These are phyloP conservation scores for Passerculus sandwichensis DNA, from an alignment of 2,797 vertebrate genomes.

Conservation along the genomic window DNA sequence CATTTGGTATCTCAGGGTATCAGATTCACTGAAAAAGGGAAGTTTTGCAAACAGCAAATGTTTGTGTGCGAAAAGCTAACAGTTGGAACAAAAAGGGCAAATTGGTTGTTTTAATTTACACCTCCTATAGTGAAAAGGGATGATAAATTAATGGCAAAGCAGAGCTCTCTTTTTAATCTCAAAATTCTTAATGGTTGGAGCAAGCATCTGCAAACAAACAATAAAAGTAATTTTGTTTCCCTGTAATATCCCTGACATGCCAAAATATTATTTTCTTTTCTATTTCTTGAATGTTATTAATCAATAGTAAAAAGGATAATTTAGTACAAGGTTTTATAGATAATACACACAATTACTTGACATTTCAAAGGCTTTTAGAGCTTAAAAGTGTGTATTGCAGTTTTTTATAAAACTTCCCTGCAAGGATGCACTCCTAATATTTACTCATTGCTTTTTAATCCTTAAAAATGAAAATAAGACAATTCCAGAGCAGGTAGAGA, in stretches of 20 bases:
- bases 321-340: background rate
- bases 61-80: background rate
- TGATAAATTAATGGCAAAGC: background rate
- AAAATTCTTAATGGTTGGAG: background rate
- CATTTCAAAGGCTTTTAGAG: background rate
- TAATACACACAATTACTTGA: background rate
- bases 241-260: background rate
- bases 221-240: background rate
- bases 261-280: background rate
- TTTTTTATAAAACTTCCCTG: background rate
- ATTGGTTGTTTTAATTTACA: background rate
- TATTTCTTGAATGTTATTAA: background rate
- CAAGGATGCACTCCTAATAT: background rate
- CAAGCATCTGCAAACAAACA: background rate
- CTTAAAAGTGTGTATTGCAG: background rate
- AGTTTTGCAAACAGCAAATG: background rate
- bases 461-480: constrained; percentile 3
- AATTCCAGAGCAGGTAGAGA: constrained; percentile 11
- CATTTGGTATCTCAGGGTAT: background rate
- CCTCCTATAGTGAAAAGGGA: background rate
- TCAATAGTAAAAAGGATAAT: background rate
- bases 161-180: background rate
- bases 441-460: constrained; percentile 10
- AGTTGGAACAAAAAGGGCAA: background rate
- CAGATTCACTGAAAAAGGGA: background rate